Evolutionary conservation across 53 echinoderm and acorn worm species (phyloP).

Genomic region (Luidia sarsii): DNA sequence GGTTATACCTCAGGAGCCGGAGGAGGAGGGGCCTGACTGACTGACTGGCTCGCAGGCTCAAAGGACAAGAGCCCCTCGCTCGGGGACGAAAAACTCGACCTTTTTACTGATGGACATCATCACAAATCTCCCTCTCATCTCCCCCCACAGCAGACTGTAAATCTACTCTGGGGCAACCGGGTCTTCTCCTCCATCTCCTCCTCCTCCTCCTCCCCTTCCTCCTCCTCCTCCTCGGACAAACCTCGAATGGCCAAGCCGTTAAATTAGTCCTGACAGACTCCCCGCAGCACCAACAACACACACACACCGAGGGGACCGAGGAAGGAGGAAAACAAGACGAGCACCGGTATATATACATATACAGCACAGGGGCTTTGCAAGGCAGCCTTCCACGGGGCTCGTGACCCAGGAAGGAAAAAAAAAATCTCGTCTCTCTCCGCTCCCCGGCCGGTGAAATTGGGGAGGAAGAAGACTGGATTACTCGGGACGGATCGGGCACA

Average conservation of each 20-base stretch:
- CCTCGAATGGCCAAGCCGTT: slow-evolving; percentile 12
- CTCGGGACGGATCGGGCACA: slow-evolving; percentile 53
- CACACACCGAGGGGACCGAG: no score
- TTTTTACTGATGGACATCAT: slow-evolving; percentile 32
- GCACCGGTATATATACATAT: no score
- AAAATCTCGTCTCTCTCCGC: slow-evolving; percentile 31
- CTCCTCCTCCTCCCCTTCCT: no score
- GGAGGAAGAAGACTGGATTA: slow-evolving; percentile 51
- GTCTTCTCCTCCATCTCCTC: no score
- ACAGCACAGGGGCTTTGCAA: no score
- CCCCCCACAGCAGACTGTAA: background rate
- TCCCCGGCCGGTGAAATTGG: slow-evolving; percentile 48
- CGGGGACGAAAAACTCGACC: slow-evolving; percentile 43
- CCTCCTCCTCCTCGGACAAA: slow-evolving; percentile 22
- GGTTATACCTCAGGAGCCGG: no score
- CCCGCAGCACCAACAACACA: no score
- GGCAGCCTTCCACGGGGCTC: no score
- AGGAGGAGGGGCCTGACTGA: background rate
- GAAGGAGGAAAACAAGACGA: no score
- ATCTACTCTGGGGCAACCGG: slow-evolving; percentile 6
- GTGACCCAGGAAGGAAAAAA: no score
- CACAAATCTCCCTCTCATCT: slow-evolving; percentile 41
- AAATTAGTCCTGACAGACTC: slow-evolving; percentile 42
- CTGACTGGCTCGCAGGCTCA: background rate
- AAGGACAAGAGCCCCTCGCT: no score